Evolutionary conservation across 2,888 invertebrate species (phyloP).

Genomic region (Dermolepida albohirtum): DNA sequence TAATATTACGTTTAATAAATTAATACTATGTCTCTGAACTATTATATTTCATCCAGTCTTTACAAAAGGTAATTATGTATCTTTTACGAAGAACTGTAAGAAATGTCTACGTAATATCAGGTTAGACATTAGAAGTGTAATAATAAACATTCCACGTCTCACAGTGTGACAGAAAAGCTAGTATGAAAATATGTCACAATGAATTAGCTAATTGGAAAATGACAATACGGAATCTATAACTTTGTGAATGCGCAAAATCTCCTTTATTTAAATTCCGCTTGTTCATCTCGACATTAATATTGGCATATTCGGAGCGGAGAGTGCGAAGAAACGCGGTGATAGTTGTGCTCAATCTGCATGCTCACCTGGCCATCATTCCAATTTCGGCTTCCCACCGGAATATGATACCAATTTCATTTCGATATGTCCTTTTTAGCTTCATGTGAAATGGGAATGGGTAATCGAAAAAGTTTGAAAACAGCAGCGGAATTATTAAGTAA

Average conservation of each 20-base stretch:
- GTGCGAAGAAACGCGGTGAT: neutral
- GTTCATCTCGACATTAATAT: neutral
- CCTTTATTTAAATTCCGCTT: constrained; percentile 37
- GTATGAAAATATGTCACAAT: neutral
- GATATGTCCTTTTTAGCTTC: neutral
- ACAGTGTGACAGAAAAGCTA: neutral
- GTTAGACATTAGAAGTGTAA: too few species aligned
- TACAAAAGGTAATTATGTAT: too few species aligned
- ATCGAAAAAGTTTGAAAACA: constrained; percentile 26
- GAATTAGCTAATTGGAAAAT: constrained; percentile 13
- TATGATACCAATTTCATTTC: constrained; percentile 27
- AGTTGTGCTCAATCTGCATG: constrained; percentile 16
- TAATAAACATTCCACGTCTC: too few species aligned
- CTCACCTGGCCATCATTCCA: constrained; percentile 22
- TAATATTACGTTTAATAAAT: too few species aligned
- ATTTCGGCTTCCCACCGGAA: constrained; percentile 16
- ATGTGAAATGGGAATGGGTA: neutral
- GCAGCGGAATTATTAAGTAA: constrained; percentile 10
- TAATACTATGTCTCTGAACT: too few species aligned
- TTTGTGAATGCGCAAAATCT: constrained; percentile 14
- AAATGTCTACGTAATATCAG: too few species aligned
- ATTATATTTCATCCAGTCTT: too few species aligned
- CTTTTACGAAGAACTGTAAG: too few species aligned
- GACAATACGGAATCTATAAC: constrained; percentile 2
- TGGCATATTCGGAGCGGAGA: neutral